Conservation (phyloP, 2,113 vertebrate species). For the Catagonus wagneri region DNA sequence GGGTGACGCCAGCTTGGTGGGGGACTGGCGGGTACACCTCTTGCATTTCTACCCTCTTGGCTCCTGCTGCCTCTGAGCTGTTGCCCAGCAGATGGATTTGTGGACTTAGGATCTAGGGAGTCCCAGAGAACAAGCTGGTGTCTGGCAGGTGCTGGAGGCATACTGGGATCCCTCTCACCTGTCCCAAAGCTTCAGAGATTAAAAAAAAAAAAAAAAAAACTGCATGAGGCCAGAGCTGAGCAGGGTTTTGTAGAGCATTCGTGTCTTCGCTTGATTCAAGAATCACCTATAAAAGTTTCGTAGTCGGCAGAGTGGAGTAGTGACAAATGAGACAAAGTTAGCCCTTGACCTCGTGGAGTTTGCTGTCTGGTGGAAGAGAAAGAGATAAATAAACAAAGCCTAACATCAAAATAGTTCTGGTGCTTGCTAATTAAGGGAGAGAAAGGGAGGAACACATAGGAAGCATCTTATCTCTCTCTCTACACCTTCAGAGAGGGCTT, state of each 20-base stretch:
- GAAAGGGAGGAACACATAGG: neutral
- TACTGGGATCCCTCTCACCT: neutral
- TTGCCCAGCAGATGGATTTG: conserved; percentile 1
- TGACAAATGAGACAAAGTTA: neutral
- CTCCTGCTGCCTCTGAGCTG: neutral
- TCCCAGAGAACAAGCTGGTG: neutral
- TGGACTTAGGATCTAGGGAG: neutral
- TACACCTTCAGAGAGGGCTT: neutral
- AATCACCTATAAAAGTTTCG: neutral
- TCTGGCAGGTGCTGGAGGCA: neutral
- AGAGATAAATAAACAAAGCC: neutral
- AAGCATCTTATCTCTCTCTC: neutral
- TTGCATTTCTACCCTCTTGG: neutral
- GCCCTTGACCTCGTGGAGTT: neutral
- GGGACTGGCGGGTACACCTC: neutral
- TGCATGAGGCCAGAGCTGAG: neutral
- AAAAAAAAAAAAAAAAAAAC: too few relatives aligned
- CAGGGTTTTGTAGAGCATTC: neutral
- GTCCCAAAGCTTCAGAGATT: neutral
- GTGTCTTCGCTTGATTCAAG: neutral
- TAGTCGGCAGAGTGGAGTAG: too few relatives aligned
- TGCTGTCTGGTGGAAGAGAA: neutral
- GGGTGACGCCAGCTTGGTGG: neutral
- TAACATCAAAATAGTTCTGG: neutral
- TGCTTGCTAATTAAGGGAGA: neutral